Evolutionary conservation across 2,797 vertebrate genomes (phyloP).

Genomic region (Sciaenops ocellatus): DNA sequence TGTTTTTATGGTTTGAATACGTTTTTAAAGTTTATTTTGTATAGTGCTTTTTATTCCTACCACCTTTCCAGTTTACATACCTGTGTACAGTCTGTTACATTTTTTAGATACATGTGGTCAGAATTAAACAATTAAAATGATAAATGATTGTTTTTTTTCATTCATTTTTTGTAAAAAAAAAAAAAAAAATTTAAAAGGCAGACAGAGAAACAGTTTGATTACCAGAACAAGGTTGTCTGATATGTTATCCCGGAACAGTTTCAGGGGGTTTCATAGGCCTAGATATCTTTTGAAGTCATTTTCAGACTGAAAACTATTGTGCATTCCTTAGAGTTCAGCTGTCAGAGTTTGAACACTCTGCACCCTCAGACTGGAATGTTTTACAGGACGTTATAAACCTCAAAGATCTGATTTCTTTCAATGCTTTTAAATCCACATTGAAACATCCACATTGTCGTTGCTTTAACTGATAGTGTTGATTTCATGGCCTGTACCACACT

Average conservation of each 20-base stretch:
- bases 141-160: neutral
- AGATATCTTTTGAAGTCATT: neutral
- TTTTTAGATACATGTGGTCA: slow-evolving; percentile 8
- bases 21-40: slow-evolving; percentile 18
- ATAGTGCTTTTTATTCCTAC: neutral
- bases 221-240: neutral
- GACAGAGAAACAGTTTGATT: neutral
- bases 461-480: too few relatives aligned
- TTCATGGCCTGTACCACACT: too few relatives aligned
- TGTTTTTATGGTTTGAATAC: slow-evolving; percentile 16
- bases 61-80: slow-evolving; percentile 6
- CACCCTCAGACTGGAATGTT: too few relatives aligned
- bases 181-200: too few relatives aligned
- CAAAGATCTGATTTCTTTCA: too few relatives aligned
- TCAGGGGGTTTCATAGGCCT: rapidly evolving
- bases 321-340: neutral
- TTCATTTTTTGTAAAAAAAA: neutral
- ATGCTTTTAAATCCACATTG: too few relatives aligned
- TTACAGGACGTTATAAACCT: too few relatives aligned
- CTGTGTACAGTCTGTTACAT: slow-evolving; percentile 32
- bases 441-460: too few relatives aligned
- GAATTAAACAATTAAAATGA: slow-evolving; percentile 46
- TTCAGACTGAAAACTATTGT: neutral
- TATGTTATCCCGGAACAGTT: neutral
- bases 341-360: too few relatives aligned